phyloP scores from a whole-genome alignment of 2,113 vertebrate genomes.

The Hippocampus mohnikei region DNA sequence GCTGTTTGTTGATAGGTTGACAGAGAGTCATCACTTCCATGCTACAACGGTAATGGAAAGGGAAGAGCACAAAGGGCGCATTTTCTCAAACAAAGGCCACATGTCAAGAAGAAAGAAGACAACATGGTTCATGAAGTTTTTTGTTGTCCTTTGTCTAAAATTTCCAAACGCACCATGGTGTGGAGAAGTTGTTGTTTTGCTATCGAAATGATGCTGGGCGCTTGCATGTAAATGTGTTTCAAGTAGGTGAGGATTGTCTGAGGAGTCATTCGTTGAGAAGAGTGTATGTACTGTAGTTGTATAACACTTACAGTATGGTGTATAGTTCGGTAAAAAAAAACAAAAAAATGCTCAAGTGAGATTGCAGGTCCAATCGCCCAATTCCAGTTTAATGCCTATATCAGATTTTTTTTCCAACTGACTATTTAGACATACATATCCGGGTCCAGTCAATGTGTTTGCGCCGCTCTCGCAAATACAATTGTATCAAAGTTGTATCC shows the following conservation, averaged over 20 bases:
- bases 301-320: background rate
- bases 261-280: background rate
- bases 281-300: background rate
- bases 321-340: background rate
- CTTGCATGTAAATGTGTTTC: background rate
- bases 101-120: background rate
- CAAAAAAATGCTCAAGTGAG: background rate
- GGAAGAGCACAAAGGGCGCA: background rate
- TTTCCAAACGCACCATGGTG: background rate
- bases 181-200: background rate
- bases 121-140: background rate
- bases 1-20: background rate
- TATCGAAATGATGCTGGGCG: background rate
- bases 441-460: background rate
- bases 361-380: background rate
- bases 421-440: background rate
- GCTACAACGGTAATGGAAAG: background rate
- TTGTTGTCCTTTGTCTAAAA: background rate
- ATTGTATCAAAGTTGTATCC: background rate
- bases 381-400: background rate
- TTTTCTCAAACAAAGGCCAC: conserved; percentile 4
- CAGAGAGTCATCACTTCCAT: background rate
- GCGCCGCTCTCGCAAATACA: too few relatives aligned
- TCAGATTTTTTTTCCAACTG: too few relatives aligned
- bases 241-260: background rate